Evolutionary conservation across 2,888 invertebrate species (phyloP), one percentile per base, ranked within the genome.

Genomic region (Pantelozetes paolii): DNA sequence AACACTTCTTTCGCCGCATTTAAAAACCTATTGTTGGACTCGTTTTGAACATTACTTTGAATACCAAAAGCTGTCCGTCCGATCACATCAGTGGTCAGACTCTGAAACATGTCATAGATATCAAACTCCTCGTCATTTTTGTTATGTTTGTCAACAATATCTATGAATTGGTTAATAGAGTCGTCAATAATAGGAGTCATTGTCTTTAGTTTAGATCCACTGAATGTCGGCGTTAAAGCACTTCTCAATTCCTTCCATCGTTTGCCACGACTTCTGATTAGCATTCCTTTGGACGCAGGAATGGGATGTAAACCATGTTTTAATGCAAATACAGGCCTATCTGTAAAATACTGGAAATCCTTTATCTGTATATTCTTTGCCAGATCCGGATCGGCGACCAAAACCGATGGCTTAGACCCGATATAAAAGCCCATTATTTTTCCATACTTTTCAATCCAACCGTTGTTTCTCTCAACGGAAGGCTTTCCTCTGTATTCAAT

Each of bases 281-380:
- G 18, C 8, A 30, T n/a, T 28, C 40, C 30, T 13, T 18, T 42
- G 32, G 70, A 28, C 9, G 5, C 32, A 36, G 70, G 73, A 50
- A 67, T 73, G 8, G 73, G 69, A 40, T 42, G 42, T 20, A 71
- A 23, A 71, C 70, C 70, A 30, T 71, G 50, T 26, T 71, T 71
- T 9, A 71, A 9, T 15, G 20, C 15, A 28, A 70, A 26, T 9
- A 23, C 75, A 28, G 80, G 80, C 36, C 82, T 77, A 62, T 81
- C 80, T 8, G 78, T 77, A 73, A 81, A 82, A 26, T 79, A 78
- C n/a, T 79, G 76, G 23, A 80, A 80, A 48, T 81, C 80, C 70
- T 78, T 80, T 18, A 82, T 79, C 57, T 81, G 78, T 28, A 82
- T 77, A 26, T 80, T 79, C 71, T 80, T 81, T 48, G 76, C 45